phyloP scores from a whole-genome alignment of 2,797 vertebrate species.

The Acanthurus tractus region DNA sequence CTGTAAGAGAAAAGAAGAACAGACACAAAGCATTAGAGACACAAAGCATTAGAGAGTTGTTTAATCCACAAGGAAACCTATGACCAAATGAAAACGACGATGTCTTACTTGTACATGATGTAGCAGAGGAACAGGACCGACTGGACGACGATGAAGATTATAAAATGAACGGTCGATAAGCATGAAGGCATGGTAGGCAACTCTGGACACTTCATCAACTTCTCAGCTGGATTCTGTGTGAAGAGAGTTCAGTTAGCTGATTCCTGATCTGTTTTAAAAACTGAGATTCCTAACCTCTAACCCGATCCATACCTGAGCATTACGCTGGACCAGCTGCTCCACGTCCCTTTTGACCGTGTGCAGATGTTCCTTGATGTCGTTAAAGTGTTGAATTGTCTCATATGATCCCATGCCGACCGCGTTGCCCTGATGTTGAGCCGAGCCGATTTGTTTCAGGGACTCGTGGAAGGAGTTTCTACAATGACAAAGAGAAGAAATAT shows the following conservation, averaged over 20 bases:
- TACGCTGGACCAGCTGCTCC: conserved; percentile 90
- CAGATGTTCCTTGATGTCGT: conserved; percentile 97
- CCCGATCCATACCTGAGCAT: conserved; percentile 61
- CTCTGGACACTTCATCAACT: conserved; percentile 90
- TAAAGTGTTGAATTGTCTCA: conserved; percentile 95
- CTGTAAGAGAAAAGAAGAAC: conserved; percentile 75
- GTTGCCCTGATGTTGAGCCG: conserved; percentile 85
- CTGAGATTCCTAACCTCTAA: not conserved
- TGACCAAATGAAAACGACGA: not conserved
- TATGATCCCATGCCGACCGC: conserved; percentile 85
- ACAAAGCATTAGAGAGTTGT: not conserved
- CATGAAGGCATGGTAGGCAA: conserved; percentile 91
- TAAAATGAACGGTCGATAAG: conserved; percentile 92
- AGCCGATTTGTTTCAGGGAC: conserved; percentile 86
- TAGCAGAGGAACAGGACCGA: conserved; percentile 94
- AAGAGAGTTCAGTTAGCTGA: not conserved
- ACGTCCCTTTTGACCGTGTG: conserved; percentile 93
- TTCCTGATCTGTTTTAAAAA: not conserved
- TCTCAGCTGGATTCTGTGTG: conserved; percentile 88
- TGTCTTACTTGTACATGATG: conserved; percentile 93
- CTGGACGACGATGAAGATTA: conserved; percentile 91
- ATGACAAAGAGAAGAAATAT: conserved; percentile 13
- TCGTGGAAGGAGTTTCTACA: conserved; percentile 90
- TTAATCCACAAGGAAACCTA: conserved; percentile 3
- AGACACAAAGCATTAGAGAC: not conserved